phyloP scores from a whole-genome alignment of 2,888 invertebrate species.

The Cheilosia grossa region DNA sequence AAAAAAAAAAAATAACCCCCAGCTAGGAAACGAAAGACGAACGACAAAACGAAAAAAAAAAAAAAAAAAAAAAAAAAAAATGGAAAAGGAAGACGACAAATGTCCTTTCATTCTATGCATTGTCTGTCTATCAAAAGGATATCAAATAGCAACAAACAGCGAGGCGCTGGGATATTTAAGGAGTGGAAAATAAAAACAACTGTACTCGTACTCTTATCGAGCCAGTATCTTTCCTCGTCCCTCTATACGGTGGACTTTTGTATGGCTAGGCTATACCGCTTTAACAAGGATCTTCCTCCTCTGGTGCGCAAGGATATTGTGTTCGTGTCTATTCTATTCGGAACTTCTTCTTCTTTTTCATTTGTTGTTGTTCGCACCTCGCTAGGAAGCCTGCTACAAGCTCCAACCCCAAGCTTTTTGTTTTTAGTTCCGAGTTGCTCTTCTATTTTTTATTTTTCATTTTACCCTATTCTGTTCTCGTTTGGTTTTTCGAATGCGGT shows the following conservation, averaged over 20 bases:
- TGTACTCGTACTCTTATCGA: constrained; percentile 33
- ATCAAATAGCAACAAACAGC: constrained; percentile 69
- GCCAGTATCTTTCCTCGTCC: constrained; percentile 11
- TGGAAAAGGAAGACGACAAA: constrained; percentile 51
- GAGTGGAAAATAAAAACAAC: constrained; percentile 36
- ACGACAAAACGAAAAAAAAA: not conserved
- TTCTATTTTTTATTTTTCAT: constrained; percentile 12
- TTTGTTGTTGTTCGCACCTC: constrained; percentile 56
- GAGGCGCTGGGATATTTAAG: constrained; percentile 62
- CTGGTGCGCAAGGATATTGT: constrained; percentile 52
- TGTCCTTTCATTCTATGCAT: constrained; percentile 63
- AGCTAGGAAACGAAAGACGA: constrained; percentile 2
- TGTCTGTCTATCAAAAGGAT: constrained; percentile 73
- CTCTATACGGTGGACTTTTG: not conserved
- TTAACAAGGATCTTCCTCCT: constrained; percentile 18
- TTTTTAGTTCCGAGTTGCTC: constrained; percentile 34
- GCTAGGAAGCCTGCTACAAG: constrained; percentile 41
- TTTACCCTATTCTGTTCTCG: constrained; percentile 35
- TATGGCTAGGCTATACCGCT: not conserved
- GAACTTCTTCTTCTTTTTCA: constrained; percentile 33
- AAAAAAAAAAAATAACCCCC: constrained; percentile 23
- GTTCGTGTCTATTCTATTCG: constrained; percentile 33
- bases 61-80: constrained; percentile 1
- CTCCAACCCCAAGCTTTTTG: constrained; percentile 9
- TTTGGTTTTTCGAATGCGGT: constrained; percentile 52